Base-by-base conservation (phyloP, 2,888 invertebrate genomes). In the Bellardia bayeri region DNA sequence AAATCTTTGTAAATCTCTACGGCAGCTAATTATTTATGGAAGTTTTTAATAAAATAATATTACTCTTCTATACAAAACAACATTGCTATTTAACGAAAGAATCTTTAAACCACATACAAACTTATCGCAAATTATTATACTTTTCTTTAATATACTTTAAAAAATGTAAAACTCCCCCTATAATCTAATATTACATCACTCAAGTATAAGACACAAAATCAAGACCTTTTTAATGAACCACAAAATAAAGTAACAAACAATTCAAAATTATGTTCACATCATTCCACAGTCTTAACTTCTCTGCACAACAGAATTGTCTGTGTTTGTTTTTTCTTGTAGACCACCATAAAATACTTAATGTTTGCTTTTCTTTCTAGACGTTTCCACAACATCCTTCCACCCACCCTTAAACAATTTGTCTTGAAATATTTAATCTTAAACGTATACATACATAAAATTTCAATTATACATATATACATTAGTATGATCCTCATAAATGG, bases 211-310 rank as follows among this genome's bases (percentile, higher is more conserved):
- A 42, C 13, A 76, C 37, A 42, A 69, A 83, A 78, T 54, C 71
- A 72, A 78, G 71, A 71, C 64, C 56, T 23, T 71, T 69, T 71
- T 74, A 78, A 78, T 56, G 71, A 78, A 72, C 78, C 71, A 78
- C 78, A 78, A 83, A 63, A 78, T 71, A 56, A 78, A 76, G 64
- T 23, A 78, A 82, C 76, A 76, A 37, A 63, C 69, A 82, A 54
- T 64, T 81, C 16, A 33, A 45, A 74, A 82, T 66, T 82, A 45
- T 74, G 56, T 81, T 72, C 14, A 56, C 42, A 56, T 74, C 56
- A 81, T 49, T 64, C 63, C 6, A n/a, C 40, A 33, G 66, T 66
- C 30, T 42, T 33, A 6, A 33, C 30, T 23, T 11, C 37, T 63
- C 33, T 40, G 23, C 30, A 42, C 54, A 7, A 11, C 30, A 63